phyloP scores from a whole-genome alignment of 2,888 invertebrate genomes.

The Drosophila suboccidentalis region DNA sequence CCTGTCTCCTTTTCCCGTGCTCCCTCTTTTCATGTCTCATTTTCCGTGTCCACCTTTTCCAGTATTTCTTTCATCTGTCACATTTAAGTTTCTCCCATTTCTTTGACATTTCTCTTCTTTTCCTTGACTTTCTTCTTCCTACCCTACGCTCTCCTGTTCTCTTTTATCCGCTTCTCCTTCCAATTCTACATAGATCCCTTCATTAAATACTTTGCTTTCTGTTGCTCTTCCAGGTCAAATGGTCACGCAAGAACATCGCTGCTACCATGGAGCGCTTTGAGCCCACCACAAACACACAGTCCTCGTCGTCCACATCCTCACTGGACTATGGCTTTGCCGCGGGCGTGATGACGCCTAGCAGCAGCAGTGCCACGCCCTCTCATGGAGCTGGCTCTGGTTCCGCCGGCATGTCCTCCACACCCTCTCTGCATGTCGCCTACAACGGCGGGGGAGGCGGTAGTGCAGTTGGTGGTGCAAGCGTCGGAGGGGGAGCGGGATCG shows the following conservation, averaged over 20 bases:
- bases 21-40: neutral
- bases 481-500: neutral
- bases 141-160: neutral
- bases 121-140: neutral
- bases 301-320: slow-evolving; percentile 80
- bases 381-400: slow-evolving; percentile 57
- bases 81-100: neutral
- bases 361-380: slow-evolving; percentile 77
- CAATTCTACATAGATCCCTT: neutral
- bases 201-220: neutral
- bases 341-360: slow-evolving; percentile 82
- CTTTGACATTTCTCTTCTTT: neutral
- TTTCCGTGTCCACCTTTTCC: neutral
- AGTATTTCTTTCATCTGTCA: neutral
- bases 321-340: slow-evolving; percentile 84
- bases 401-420: slow-evolving; percentile 61
- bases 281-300: slow-evolving; percentile 84
- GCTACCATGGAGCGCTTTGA: slow-evolving; percentile 89
- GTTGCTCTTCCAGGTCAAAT: slow-evolving; percentile 86
- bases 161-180: neutral
- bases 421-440: slow-evolving; percentile 69
- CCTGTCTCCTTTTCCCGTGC: neutral
- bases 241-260: slow-evolving; percentile 89
- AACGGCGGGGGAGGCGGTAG: slow-evolving; percentile 55
- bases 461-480: slow-evolving; percentile 12